Conservation (phyloP, 2,888 invertebrate genomes). For the Leucophenga montana region DNA sequence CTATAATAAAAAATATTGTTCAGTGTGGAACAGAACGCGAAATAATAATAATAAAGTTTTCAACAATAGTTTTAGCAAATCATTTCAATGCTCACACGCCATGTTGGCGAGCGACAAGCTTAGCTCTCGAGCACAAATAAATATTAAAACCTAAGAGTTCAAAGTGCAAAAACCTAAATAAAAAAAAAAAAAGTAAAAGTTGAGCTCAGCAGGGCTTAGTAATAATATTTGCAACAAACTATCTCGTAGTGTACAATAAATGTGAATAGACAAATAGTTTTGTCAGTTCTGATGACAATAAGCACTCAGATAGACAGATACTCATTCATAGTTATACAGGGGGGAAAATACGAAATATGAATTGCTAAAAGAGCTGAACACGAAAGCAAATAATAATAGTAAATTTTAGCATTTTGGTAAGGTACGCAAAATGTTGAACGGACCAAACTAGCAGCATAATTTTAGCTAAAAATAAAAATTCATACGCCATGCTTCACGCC, state of each 20-base stretch:
- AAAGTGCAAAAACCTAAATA: slow-evolving; percentile 15
- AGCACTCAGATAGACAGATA: slow-evolving; percentile 54
- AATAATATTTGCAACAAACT: slow-evolving; percentile 56
- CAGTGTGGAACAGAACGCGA: not conserved
- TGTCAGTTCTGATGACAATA: slow-evolving; percentile 61
- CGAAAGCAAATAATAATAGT: slow-evolving; percentile 19
- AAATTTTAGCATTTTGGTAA: slow-evolving; percentile 21
- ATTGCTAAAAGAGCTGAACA: slow-evolving; percentile 26
- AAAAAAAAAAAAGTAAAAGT: slow-evolving; percentile 27
- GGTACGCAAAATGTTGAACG: slow-evolving; percentile 8
- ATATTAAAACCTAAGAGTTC: slow-evolving; percentile 60
- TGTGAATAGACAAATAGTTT: slow-evolving; percentile 66
- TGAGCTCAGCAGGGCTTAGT: slow-evolving; percentile 14
- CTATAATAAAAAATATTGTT: no score
- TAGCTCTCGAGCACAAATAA: slow-evolving; percentile 43
- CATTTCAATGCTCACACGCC: slow-evolving; percentile 50
- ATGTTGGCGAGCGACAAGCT: slow-evolving; percentile 46
- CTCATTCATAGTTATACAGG: slow-evolving; percentile 52
- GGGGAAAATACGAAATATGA: slow-evolving; percentile 16
- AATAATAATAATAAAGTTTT: slow-evolving; percentile 56
- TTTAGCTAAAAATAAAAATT: slow-evolving; percentile 63
- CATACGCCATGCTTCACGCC: slow-evolving; percentile 61
- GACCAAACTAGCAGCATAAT: slow-evolving; percentile 19
- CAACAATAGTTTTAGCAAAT: slow-evolving; percentile 64
- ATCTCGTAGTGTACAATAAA: no score